These are phyloP conservation scores for Actinostola sp. DNA, from an alignment of 92 coral and sea anemone species.

Conservation along the genomic window DNA sequence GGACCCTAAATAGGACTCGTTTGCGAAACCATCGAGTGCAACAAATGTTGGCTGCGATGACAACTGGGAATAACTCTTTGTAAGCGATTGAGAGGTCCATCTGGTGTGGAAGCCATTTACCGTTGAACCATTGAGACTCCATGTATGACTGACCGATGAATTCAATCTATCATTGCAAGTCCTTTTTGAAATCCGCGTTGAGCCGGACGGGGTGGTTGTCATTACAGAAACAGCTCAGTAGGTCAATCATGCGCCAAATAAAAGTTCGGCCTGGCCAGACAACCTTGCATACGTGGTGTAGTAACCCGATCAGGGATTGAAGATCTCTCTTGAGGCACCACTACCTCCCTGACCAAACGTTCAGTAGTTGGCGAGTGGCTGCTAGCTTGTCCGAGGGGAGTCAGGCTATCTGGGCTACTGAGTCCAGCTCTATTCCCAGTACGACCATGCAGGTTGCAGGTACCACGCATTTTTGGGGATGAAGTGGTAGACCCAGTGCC, in stretches of 20 bases:
- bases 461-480: constrained; percentile 13
- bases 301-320: constrained; percentile 6
- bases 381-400: constrained; percentile 25
- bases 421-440: constrained; percentile 27
- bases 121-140: constrained; percentile 37
- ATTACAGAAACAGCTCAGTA: constrained; percentile 9
- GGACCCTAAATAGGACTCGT: neutral
- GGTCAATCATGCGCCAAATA: constrained; percentile 28
- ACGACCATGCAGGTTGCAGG: constrained; percentile 25
- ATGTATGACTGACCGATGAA: constrained; percentile 10
- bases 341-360: neutral
- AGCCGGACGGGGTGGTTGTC: constrained; percentile 28
- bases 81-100: constrained; percentile 26
- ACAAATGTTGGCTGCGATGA: constrained; percentile 15
- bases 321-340: constrained; percentile 11
- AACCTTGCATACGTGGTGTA: constrained; percentile 13
- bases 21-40: neutral
- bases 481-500: constrained; percentile 7
- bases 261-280: constrained; percentile 36
- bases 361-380: neutral
- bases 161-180: constrained; percentile 37
- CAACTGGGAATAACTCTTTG: constrained; percentile 41
- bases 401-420: constrained; percentile 4
- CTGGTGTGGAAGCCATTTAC: constrained; percentile 24
- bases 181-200: constrained; percentile 24